Conservation (phyloP, 2,797 vertebrate genomes). For the Chromobotia macracanthus region DNA sequence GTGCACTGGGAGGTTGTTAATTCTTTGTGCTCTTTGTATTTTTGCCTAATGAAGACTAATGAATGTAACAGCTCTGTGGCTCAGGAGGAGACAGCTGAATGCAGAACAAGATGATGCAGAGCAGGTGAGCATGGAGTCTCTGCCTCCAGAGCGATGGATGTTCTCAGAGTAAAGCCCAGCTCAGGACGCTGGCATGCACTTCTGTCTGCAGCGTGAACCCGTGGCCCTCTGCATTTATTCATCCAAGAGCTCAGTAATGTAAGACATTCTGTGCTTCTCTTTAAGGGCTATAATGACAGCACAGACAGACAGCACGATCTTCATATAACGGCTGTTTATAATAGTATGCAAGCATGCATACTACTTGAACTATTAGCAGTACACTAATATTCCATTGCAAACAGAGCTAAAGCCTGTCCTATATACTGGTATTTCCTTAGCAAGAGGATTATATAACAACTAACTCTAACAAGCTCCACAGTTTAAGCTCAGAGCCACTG, state of each 20-base stretch:
- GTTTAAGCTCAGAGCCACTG: neutral
- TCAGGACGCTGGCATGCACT: neutral
- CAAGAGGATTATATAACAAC: neutral
- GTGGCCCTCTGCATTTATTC: neutral
- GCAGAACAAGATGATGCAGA: conserved; percentile 30
- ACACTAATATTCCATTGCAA: neutral
- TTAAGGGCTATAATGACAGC: neutral
- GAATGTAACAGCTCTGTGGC: conserved; percentile 42
- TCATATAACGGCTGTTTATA: neutral
- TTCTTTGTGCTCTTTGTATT: conserved; percentile 42
- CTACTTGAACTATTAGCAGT: neutral
- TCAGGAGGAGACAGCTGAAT: conserved; percentile 25
- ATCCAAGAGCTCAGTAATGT: neutral
- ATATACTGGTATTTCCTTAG: neutral
- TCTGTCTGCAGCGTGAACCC: neutral
- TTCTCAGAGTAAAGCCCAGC: neutral
- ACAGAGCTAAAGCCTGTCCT: neutral
- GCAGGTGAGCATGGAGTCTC: neutral
- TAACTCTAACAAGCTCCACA: neutral
- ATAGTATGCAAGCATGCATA: neutral
- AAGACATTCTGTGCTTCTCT: neutral
- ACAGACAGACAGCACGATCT: neutral
- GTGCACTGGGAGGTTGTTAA: conserved; percentile 38
- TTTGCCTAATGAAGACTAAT: conserved; percentile 57
- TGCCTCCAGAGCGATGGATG: neutral